These are phyloP conservation scores for Hipposideros armiger DNA, from an alignment of 2,113 vertebrate species.

Conservation along the genomic window DNA sequence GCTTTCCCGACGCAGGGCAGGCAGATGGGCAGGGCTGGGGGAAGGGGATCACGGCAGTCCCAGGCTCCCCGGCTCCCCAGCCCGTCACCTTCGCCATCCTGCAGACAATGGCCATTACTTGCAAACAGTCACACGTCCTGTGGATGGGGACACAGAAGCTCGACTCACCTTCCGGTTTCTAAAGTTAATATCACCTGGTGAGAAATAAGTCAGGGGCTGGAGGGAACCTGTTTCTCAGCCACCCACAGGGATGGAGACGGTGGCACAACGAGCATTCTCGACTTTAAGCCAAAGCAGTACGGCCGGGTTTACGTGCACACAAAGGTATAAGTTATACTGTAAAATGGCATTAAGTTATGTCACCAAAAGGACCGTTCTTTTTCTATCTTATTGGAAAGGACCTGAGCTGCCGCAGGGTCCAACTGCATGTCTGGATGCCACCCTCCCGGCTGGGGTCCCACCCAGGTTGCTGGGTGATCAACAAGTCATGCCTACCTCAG, in stretches of 20 bases:
- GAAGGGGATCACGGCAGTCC: rapidly evolving
- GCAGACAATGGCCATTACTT: rapidly evolving
- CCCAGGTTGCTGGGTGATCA: background rate
- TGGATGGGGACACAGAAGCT: too few species aligned
- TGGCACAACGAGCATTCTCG: rapidly evolving
- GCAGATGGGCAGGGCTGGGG: background rate
- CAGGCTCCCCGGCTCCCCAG: rapidly evolving
- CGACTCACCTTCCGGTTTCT: background rate
- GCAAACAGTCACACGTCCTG: background rate
- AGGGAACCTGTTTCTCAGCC: conserved; percentile 1
- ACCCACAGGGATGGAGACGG: background rate
- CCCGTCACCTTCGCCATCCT: rapidly evolving
- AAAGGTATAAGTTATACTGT: background rate
- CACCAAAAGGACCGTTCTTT: background rate
- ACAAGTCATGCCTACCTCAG: background rate
- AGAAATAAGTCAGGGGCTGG: background rate
- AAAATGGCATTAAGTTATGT: rapidly evolving
- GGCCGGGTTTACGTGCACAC: background rate
- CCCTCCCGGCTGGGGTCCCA: background rate
- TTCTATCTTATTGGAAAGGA: background rate
- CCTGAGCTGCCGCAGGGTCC: rapidly evolving
- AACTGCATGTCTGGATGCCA: rapidly evolving
- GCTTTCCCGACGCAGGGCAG: background rate
- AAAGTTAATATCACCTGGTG: rapidly evolving
- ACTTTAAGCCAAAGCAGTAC: rapidly evolving